Conservation (phyloP, 2,888 invertebrate species). For the Scaptomyza parva region DNA sequence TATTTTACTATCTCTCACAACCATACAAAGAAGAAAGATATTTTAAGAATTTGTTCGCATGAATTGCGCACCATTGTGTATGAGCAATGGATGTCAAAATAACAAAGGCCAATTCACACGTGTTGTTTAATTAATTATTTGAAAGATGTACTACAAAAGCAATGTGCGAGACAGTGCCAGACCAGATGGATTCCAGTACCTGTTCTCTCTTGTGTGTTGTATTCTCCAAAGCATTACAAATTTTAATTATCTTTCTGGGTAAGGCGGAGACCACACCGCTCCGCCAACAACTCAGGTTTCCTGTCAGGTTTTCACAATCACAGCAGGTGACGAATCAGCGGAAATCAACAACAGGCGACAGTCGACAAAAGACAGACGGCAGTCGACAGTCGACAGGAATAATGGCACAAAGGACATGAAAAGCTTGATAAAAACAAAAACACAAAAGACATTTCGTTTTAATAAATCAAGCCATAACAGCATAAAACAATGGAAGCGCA, state of each 20-base stretch:
- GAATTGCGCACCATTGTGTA: background rate
- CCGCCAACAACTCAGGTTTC: conserved; percentile 15
- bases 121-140: conserved; percentile 46
- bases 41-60: background rate
- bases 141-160: conserved; percentile 17
- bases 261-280: conserved; percentile 9
- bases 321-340: conserved; percentile 52
- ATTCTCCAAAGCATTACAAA: conserved; percentile 18
- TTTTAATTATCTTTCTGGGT: conserved; percentile 46
- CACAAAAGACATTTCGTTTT: conserved; percentile 27
- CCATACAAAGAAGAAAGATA: background rate
- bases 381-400: conserved; percentile 24
- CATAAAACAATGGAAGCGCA: conserved; percentile 49
- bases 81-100: conserved; percentile 11
- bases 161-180: background rate
- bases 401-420: conserved; percentile 17
- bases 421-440: conserved; percentile 55
- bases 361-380: conserved; percentile 9
- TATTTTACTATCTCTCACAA: background rate
- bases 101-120: background rate
- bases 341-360: conserved; percentile 50
- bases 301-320: conserved; percentile 9
- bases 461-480: conserved; percentile 30
- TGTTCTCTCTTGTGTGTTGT: background rate
- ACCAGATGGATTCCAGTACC: conserved; percentile 2